Evolutionary conservation across 2,113 vertebrate genomes (phyloP).

Genomic region (Callipepla squamata): DNA sequence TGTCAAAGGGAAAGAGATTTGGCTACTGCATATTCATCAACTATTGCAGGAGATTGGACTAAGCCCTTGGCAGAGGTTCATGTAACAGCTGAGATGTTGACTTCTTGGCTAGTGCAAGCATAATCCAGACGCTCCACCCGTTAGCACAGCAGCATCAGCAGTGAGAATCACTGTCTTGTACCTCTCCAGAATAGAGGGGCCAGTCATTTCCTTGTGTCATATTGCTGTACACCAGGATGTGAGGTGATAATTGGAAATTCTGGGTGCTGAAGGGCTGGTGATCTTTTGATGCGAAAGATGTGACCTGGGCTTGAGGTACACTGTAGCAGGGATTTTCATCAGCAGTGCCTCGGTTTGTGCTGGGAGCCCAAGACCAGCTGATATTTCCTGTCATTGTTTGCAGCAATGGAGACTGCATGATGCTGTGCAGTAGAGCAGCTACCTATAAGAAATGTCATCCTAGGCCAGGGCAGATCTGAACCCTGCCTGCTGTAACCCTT

Average conservation of each 20-base stretch:
- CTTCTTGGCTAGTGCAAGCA: slow-evolving; percentile 32
- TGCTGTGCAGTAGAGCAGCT: background rate
- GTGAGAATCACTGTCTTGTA: background rate
- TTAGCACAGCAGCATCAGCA: slow-evolving; percentile 13
- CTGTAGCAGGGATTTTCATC: background rate
- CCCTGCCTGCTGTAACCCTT: background rate
- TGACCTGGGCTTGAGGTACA: background rate
- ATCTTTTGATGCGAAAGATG: background rate
- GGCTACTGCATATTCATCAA: slow-evolving; percentile 48
- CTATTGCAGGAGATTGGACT: background rate
- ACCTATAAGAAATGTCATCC: background rate
- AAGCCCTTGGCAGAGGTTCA: slow-evolving; percentile 24
- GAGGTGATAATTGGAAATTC: background rate
- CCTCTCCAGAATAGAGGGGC: background rate
- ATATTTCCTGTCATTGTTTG: background rate
- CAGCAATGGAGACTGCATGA: background rate
- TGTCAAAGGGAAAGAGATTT: slow-evolving; percentile 40
- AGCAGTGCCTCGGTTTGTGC: background rate
- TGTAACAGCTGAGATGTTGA: slow-evolving; percentile 43
- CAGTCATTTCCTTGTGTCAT: background rate
- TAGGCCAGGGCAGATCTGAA: background rate
- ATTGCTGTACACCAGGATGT: rapidly evolving
- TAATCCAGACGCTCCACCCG: background rate
- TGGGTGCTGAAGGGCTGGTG: background rate
- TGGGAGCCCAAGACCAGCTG: background rate